phyloP scores from a whole-genome alignment of 1,140 invertebrate species.

The Ctenoplectra terminalis region DNA sequence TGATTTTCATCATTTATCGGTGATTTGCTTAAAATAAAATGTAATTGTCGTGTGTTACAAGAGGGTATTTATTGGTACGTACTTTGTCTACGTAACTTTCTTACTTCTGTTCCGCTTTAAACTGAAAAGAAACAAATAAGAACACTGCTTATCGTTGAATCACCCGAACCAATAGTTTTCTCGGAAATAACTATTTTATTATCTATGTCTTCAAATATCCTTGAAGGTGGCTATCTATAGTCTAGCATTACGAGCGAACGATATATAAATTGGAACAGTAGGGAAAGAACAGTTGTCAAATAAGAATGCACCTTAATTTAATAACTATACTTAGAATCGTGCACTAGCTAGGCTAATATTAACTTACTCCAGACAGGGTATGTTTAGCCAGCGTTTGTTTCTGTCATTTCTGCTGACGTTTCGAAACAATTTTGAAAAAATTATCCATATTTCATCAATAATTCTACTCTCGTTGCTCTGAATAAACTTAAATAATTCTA shows the following conservation, averaged over 20 bases:
- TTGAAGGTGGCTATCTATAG: neutral
- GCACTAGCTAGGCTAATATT: neutral
- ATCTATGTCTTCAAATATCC: neutral
- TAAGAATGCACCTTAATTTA: neutral
- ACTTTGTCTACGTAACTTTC: neutral
- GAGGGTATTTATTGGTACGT: no score
- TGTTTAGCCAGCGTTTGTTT: no score
- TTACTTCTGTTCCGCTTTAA: neutral
- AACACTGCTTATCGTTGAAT: neutral
- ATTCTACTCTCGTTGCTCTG: no score
- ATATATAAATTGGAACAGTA: neutral
- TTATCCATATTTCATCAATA: no score
- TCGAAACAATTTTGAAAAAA: no score
- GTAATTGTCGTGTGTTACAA: no score
- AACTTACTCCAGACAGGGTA: neutral
- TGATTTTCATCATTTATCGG: no score
- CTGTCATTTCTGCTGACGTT: no score
- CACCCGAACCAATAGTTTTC: neutral
- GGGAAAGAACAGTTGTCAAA: constrained; percentile 13
- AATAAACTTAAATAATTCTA: no score
- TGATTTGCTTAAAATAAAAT: no score
- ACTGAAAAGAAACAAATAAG: neutral
- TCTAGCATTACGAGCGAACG: neutral
- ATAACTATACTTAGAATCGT: neutral
- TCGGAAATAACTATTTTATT: neutral